Conservation (phyloP, 2,113 vertebrate genomes). For the Serranochromis macrocephalus region DNA sequence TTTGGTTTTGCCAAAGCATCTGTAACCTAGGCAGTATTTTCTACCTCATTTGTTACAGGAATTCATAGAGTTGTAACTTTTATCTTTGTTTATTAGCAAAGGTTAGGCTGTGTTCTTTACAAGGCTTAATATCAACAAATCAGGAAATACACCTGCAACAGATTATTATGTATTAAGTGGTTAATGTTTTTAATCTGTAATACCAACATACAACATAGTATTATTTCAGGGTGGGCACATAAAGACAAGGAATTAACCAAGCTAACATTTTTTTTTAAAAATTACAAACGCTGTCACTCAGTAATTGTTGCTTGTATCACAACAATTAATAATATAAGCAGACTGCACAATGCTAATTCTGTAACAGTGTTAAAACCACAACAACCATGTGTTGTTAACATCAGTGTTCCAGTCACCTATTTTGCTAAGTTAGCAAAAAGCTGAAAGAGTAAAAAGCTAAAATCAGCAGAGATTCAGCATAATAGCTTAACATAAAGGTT, state of each 20-base stretch:
- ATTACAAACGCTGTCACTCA: rapidly evolving
- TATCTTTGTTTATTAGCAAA: neutral
- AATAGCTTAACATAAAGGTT: neutral
- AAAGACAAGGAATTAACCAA: neutral
- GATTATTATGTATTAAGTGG: neutral
- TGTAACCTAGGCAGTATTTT: neutral
- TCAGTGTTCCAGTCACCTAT: neutral
- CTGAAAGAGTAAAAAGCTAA: neutral
- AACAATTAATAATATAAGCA: neutral
- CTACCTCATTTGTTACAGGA: neutral
- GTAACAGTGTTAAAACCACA: neutral
- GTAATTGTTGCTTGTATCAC: neutral
- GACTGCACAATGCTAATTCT: neutral
- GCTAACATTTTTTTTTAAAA: neutral
- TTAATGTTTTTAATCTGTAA: neutral
- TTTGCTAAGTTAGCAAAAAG: neutral
- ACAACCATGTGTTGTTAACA: neutral
- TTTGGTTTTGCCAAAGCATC: neutral
- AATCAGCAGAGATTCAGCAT: neutral
- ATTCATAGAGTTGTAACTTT: neutral
- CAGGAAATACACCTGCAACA: neutral
- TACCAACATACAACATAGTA: neutral
- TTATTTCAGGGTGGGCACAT: neutral
- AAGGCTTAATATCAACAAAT: neutral
- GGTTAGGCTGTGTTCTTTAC: neutral